Evolutionary conservation across 2,113 vertebrate genomes (phyloP).

Genomic region (Pygoscelis adeliae): DNA sequence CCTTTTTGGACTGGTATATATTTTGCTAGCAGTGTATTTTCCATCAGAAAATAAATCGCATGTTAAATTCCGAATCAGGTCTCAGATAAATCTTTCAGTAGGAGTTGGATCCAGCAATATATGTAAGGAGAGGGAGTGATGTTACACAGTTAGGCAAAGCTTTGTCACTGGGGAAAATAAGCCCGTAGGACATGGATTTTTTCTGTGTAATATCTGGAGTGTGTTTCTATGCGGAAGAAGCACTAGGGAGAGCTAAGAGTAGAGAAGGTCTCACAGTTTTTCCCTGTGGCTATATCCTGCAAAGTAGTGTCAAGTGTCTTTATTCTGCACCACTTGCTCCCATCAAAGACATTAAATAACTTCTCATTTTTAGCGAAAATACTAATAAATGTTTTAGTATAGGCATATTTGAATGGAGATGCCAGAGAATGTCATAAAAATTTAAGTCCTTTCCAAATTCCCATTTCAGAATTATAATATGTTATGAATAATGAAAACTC

Average conservation of each 20-base stretch:
- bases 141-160: background rate
- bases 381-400: background rate
- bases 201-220: background rate
- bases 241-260: background rate
- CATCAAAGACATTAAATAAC: background rate
- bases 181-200: background rate
- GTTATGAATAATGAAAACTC: background rate
- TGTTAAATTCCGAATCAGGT: background rate
- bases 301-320: background rate
- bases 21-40: background rate
- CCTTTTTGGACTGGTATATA: background rate
- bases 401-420: background rate
- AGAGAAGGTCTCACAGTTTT: background rate
- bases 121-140: background rate
- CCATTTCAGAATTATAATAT: background rate
- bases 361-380: background rate
- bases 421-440: background rate
- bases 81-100: background rate
- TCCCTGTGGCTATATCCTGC: background rate
- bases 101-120: background rate
- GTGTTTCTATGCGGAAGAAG: background rate
- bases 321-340: background rate
- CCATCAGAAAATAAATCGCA: background rate
- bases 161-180: background rate
- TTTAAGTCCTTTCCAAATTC: background rate